A percentile compares a stretch with the other conserved stretches of the same genome.
Evolutionary conservation across 2,113 vertebrate species (phyloP).

Genomic region (Phalacrocorax aristotelis): DNA sequence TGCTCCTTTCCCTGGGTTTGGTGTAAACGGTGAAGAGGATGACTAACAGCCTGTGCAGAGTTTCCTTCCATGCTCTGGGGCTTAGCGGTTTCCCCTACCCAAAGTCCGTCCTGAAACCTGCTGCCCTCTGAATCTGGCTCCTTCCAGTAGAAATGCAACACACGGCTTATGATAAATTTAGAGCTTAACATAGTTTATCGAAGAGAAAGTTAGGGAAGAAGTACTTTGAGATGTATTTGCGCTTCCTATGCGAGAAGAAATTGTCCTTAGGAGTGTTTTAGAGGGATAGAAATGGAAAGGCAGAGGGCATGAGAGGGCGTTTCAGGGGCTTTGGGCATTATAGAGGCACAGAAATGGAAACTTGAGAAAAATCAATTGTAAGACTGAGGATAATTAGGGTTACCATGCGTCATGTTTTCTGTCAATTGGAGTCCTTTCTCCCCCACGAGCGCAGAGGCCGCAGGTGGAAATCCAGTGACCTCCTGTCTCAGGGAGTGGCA

Average conservation of each 20-base stretch:
- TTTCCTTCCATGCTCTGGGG: neutral
- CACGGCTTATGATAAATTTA: neutral
- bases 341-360: neutral
- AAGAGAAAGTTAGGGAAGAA: neutral
- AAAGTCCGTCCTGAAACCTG: neutral
- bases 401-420: neutral
- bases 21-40: neutral
- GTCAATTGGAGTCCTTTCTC: neutral
- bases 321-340: neutral
- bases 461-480: neutral
- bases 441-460: neutral
- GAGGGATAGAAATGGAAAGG: neutral
- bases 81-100: neutral
- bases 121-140: neutral
- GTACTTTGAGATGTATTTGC: neutral
- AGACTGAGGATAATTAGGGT: neutral
- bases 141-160: neutral
- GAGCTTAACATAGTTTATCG: neutral
- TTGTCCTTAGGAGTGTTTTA: neutral
- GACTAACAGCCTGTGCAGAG: neutral
- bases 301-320: neutral
- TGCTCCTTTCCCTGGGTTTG: neutral
- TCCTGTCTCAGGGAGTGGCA: rapidly evolving
- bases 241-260: neutral
- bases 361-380: neutral